Conservation (phyloP, 2,797 vertebrate genomes). For the Tokudaia muenninki region DNA sequence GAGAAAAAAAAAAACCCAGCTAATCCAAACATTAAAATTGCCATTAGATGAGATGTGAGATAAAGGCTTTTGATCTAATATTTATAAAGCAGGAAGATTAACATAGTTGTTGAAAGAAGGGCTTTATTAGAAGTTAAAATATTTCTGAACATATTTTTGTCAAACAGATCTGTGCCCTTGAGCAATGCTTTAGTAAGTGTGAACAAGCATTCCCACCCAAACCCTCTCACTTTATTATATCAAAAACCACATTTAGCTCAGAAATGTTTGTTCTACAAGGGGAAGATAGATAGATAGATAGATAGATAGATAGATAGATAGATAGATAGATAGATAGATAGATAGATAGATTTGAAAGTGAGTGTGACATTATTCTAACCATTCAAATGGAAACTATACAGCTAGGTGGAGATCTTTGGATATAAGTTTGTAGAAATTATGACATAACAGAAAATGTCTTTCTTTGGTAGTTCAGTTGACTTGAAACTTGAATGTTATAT, state of each 20-base stretch:
- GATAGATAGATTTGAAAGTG: background rate
- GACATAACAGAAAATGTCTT: background rate
- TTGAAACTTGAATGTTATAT: background rate
- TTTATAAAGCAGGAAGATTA: slow-evolving; percentile 13
- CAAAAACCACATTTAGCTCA: background rate
- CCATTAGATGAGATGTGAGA: background rate
- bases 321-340: too few species aligned
- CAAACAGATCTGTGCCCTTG: background rate
- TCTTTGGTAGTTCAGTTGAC: background rate
- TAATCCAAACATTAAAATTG: background rate
- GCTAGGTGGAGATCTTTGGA: background rate
- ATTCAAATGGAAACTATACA: background rate
- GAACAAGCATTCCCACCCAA: background rate
- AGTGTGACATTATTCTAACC: background rate
- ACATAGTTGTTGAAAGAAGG: background rate
- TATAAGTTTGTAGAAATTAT: background rate
- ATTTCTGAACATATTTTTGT: background rate
- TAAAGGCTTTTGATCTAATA: background rate
- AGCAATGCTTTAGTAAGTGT: background rate
- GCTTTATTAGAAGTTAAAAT: slow-evolving; percentile 31
- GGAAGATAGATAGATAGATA: background rate
- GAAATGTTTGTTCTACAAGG: background rate
- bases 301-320: too few species aligned
- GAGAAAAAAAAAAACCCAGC: background rate
- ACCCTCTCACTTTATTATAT: background rate